Evolutionary conservation across 2,797 vertebrate species (phyloP), one percentile per base, ranked within the genome.

Genomic region (Hybognathus amarus): DNA sequence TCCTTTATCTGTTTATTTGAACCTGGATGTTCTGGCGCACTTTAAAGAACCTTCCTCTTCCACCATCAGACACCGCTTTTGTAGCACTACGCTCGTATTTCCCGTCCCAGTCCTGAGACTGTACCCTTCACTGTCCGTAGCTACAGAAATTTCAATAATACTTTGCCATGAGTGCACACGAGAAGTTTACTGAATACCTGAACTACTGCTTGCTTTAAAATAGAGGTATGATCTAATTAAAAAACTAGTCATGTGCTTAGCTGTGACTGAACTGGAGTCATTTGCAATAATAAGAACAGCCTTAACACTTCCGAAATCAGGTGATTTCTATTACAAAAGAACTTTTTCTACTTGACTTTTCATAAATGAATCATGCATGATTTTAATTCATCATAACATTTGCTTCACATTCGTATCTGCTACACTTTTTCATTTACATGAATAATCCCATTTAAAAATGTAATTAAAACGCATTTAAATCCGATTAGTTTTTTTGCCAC

Each of bases 1-100:
- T 91, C 88, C 87, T 83, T 85, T 82, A 79, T 74, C 82, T 80
- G 79, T 77, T 82, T 86, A 64, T 88, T 85, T 70, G 18, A 86
- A 86, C 88, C 66, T 80, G 20, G 64, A 67, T 85, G 66, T 86
- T 83, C 85, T 87, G 78, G 80, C 61, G 86, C 74, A 79, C 61
- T 83, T 79, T 52, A 83, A 69, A 87, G 22, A 78, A 24, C 52
- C 66, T 47, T 77, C 52, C 52, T 77, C n/a, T 80, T 52, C 30
- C 73, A 77, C 47, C 70, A 17, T 77, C 36, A 30, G 45, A 77
- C 47, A 63, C 63, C 36, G 66, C 59, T 67, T 40, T 67, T 42
- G 76, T 66, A 83, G 70, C 79, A 79, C 63, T 80, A 64, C 36
- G 15, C 33, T 50, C 15, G 4, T 30, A 33, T 45, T 47, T 77